phyloP scores from a whole-genome alignment of 2,797 vertebrate genomes.

The Aotus griseimembra region DNA sequence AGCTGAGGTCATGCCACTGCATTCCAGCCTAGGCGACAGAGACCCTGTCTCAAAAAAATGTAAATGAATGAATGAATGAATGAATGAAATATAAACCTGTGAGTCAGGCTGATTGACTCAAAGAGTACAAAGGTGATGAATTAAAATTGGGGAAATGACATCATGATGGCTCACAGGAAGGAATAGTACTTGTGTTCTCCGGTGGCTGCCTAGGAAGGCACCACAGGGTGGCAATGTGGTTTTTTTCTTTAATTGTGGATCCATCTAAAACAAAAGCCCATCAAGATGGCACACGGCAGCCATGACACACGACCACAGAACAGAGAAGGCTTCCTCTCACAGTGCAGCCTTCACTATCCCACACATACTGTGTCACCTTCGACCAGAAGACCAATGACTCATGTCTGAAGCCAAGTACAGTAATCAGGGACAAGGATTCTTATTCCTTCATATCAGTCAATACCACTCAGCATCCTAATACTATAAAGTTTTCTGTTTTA shows the following conservation, averaged over 20 bases:
- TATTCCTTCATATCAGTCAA: neutral
- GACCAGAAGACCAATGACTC: neutral
- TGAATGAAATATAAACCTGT: no score
- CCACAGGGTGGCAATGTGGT: neutral
- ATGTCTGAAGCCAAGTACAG: neutral
- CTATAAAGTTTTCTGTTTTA: neutral
- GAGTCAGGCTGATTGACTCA: neutral
- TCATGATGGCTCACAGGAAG: neutral
- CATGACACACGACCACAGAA: neutral
- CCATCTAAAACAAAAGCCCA: neutral
- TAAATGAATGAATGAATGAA: no score
- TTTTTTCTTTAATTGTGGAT: neutral
- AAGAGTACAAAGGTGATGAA: neutral
- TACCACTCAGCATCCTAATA: neutral
- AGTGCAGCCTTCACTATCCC: neutral
- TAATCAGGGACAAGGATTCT: neutral
- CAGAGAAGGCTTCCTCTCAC: neutral
- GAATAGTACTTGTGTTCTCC: neutral
- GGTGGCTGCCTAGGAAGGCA: neutral
- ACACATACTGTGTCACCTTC: neutral
- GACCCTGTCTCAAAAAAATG: no score
- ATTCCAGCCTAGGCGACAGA: no score
- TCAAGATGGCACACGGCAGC: neutral
- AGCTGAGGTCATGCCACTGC: no score
- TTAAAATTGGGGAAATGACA: neutral